Evolutionary conservation across 2,888 invertebrate species (phyloP).

Genomic region (Drosophila nigricruria): DNA sequence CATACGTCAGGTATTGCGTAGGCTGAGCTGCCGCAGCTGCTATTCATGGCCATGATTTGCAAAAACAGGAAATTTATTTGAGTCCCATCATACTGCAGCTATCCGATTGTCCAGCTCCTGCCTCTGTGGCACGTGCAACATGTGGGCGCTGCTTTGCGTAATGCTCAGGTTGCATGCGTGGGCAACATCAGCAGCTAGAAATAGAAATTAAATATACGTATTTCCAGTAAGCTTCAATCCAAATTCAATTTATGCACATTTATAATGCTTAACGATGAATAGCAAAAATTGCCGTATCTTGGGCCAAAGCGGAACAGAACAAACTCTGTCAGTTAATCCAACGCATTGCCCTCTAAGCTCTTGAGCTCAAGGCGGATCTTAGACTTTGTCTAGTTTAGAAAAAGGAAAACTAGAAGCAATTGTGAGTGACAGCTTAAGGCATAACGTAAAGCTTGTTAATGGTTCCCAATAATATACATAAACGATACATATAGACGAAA

Average conservation of each 20-base stretch:
- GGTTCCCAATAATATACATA: too few species aligned
- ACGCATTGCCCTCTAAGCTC: background rate
- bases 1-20: constrained; percentile 51
- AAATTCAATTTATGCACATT: constrained; percentile 7
- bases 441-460: background rate
- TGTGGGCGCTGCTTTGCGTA: constrained; percentile 20
- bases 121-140: constrained; percentile 5
- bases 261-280: background rate
- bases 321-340: constrained; percentile 5
- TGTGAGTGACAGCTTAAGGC: background rate
- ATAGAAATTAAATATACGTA: constrained; percentile 17
- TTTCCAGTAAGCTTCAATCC: background rate
- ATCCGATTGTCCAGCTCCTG: background rate
- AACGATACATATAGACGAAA: too few species aligned
- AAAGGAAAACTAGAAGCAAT: background rate
- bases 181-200: constrained; percentile 1
- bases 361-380: constrained; percentile 3
- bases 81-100: background rate
- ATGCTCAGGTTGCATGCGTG: constrained; percentile 35
- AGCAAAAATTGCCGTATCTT: constrained; percentile 4
- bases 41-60: constrained; percentile 21
- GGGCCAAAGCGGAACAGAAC: background rate
- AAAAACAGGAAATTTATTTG: constrained; percentile 5
- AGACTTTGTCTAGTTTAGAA: background rate
- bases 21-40: background rate